A percentile compares a stretch with the other conserved stretches of the same genome.
Conservation (phyloP, 1,140 invertebrate genomes). For the Diorhabda sublineata region DNA sequence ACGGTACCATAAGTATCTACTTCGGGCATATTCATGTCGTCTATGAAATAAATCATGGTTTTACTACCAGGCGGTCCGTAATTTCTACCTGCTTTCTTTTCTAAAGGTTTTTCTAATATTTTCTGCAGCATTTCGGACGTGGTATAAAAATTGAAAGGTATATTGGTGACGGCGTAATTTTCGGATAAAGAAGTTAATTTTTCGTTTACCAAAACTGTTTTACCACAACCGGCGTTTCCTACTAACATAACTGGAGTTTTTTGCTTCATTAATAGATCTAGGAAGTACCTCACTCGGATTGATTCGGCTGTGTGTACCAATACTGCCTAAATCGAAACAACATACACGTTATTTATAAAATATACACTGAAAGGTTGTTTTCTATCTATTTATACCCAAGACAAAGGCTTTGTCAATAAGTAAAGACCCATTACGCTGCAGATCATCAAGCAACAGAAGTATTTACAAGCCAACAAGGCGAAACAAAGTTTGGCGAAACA, state of each 20-base stretch:
- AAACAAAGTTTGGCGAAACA: too few relatives aligned
- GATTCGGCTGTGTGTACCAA: conserved; percentile 93
- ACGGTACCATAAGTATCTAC: conserved; percentile 90
- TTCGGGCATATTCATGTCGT: conserved; percentile 98
- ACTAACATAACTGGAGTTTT: conserved; percentile 91
- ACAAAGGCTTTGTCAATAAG: too few relatives aligned
- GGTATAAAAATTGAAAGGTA: conserved; percentile 97
- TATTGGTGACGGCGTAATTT: conserved; percentile 82
- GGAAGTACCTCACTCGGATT: conserved; percentile 81
- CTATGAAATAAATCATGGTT: conserved; percentile 92
- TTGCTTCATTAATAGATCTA: conserved; percentile 84
- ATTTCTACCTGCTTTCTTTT: conserved; percentile 95
- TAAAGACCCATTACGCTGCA: too few relatives aligned
- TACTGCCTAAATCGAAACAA: conserved; percentile 59
- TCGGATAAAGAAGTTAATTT: conserved; percentile 80
- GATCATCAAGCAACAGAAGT: too few relatives aligned
- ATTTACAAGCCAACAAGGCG: too few relatives aligned
- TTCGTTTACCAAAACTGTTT: conserved; percentile 83
- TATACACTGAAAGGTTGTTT: too few relatives aligned
- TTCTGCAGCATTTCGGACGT: conserved; percentile 94
- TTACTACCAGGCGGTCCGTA: conserved; percentile 94
- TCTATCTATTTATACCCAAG: too few relatives aligned
- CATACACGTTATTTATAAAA: background rate
- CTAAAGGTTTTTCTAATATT: conserved; percentile 90
- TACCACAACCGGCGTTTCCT: conserved; percentile 86